phyloP scores from a whole-genome alignment of 1,140 invertebrate genomes.

The Oreohelix idahoensis region DNA sequence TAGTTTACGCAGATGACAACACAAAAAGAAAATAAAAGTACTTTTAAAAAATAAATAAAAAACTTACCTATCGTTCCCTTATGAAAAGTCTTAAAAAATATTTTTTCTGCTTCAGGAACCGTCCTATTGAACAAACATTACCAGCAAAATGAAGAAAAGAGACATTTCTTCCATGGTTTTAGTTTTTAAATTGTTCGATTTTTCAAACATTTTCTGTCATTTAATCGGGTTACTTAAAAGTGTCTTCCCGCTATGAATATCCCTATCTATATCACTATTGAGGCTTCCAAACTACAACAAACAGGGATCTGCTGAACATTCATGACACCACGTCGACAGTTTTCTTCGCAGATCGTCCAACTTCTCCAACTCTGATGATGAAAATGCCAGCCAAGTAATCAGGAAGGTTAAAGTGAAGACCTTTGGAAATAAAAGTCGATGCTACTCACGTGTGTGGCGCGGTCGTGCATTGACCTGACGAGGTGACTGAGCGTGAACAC shows the following conservation, averaged over 20 bases:
- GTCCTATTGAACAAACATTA: not conserved
- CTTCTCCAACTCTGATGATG: conserved; percentile 14
- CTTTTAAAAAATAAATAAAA: too few species aligned
- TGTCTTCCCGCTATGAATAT: too few species aligned
- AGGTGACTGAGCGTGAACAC: not conserved
- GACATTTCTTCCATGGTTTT: not conserved
- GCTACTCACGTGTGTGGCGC: not conserved
- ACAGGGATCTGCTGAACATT: conserved; percentile 1
- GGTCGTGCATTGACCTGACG: not conserved
- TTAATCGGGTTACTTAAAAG: too few species aligned
- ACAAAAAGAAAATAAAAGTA: too few species aligned
- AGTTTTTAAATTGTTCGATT: too few species aligned
- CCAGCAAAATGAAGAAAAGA: not conserved
- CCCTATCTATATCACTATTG: not conserved
- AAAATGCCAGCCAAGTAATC: conserved; percentile 21
- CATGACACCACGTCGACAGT: conserved; percentile 6
- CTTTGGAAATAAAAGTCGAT: not conserved
- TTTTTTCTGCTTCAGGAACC: not conserved
- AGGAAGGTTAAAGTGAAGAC: not conserved
- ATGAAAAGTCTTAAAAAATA: not conserved
- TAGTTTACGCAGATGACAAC: too few species aligned
- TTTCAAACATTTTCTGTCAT: too few species aligned
- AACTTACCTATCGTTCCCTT: conserved; percentile 9
- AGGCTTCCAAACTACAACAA: not conserved
- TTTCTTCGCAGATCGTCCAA: not conserved